Percentiles rank a stretch among this genome's conserved stretches.
These are phyloP conservation scores for Catostomus latipinnis DNA, from an alignment of 2,797 vertebrate genomes.

Conservation along the genomic window DNA sequence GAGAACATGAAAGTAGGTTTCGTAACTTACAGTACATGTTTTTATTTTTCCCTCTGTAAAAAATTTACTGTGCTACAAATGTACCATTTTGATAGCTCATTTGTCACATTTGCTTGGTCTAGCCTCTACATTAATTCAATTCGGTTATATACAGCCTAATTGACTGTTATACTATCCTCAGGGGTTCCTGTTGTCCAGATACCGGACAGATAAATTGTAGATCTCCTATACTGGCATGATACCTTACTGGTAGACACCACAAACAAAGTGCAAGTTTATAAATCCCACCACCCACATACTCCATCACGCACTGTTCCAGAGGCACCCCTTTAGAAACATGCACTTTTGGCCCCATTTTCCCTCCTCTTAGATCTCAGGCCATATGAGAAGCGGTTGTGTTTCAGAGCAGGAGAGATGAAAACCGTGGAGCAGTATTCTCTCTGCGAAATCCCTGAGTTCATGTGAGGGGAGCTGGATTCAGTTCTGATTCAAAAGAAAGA, in stretches of 20 bases:
- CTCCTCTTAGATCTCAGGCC: slow-evolving; percentile 68
- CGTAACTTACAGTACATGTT: not conserved
- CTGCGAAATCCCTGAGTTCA: slow-evolving; percentile 65
- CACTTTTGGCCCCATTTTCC: slow-evolving; percentile 57
- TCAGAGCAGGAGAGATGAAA: slow-evolving; percentile 61
- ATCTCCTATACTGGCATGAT: slow-evolving; percentile 17
- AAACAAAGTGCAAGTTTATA: slow-evolving; percentile 47
- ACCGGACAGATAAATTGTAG: no score
- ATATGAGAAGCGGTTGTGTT: slow-evolving; percentile 55
- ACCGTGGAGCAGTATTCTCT: slow-evolving; percentile 60
- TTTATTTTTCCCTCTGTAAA: not conserved
- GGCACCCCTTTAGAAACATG: slow-evolving; percentile 68
- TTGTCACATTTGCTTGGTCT: not conserved
- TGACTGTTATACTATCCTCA: slow-evolving; percentile 20
- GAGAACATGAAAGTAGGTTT: not conserved
- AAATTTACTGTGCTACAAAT: not conserved
- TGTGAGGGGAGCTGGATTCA: slow-evolving; percentile 68
- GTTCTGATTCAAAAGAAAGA: slow-evolving; percentile 55
- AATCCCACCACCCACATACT: slow-evolving; percentile 53
- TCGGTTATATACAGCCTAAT: not conserved
- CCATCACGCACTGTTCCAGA: slow-evolving; percentile 57
- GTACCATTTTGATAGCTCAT: not conserved
- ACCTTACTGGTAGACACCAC: slow-evolving; percentile 50
- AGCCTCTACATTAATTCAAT: not conserved
- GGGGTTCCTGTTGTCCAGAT: slow-evolving; percentile 15